phyloP scores from a whole-genome alignment of 2,888 invertebrate species.

The Drosophila longiperda region DNA sequence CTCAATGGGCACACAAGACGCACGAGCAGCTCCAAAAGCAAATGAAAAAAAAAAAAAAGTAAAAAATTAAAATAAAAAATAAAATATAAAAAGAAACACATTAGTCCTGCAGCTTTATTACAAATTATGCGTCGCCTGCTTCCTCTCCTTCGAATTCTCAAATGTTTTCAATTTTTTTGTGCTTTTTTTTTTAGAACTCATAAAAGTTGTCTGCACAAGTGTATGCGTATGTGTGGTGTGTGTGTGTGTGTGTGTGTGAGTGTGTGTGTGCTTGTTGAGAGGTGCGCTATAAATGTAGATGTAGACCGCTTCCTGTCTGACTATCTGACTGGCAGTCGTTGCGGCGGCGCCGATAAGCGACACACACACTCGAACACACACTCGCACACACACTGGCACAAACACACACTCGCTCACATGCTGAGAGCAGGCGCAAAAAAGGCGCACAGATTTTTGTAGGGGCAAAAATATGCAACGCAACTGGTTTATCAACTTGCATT shows the following conservation, averaged over 20 bases:
- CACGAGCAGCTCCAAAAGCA: constrained; percentile 19
- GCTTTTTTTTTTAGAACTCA: constrained; percentile 45
- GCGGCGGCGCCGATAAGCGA: constrained; percentile 70
- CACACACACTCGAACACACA: constrained; percentile 18
- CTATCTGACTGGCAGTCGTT: constrained; percentile 49
- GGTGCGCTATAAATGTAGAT: constrained; percentile 69
- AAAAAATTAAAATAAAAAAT: constrained; percentile 9
- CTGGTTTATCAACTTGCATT: constrained; percentile 82
- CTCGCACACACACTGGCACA: constrained; percentile 20
- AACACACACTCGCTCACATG: constrained; percentile 21
- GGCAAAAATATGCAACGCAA: constrained; percentile 74
- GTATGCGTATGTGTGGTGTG: constrained; percentile 46
- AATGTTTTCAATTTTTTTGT: constrained; percentile 22
- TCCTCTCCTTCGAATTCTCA: constrained; percentile 24
- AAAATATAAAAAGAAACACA: constrained; percentile 47
- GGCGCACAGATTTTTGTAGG: constrained; percentile 67
- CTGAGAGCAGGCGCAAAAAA: constrained; percentile 48
- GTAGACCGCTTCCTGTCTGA: constrained; percentile 62
- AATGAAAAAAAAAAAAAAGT: neutral
- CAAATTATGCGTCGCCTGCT: constrained; percentile 76
- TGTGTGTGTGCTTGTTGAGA: constrained; percentile 16
- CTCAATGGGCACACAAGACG: constrained; percentile 44
- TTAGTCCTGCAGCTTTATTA: constrained; percentile 78
- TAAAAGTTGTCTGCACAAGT: constrained; percentile 65
- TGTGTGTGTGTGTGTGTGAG: constrained; percentile 17